Percentiles rank a stretch among this genome's conserved stretches.
phyloP scores from a whole-genome alignment of 1,140 invertebrate genomes.

The Sycobia sp. region DNA sequence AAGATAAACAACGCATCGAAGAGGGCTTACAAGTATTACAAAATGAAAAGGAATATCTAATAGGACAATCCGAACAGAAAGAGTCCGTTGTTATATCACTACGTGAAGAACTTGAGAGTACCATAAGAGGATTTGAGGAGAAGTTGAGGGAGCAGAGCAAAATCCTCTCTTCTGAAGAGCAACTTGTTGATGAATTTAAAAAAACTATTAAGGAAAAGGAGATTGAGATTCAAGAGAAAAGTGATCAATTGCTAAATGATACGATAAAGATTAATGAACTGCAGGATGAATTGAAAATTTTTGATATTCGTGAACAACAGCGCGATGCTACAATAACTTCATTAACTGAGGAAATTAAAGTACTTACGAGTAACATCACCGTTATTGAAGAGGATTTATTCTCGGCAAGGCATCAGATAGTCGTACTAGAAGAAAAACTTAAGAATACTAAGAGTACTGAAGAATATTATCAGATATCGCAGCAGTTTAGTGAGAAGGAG shows the following conservation, averaged over 20 bases:
- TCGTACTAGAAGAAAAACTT: conserved; percentile 37
- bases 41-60: conserved; percentile 36
- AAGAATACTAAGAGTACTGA: conserved; percentile 42
- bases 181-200: conserved; percentile 40
- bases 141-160: conserved; percentile 32
- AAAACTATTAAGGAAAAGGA: conserved; percentile 54
- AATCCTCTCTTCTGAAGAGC: conserved; percentile 34
- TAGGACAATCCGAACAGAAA: conserved; percentile 39
- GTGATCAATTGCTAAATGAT: conserved; percentile 40
- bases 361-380: conserved; percentile 30
- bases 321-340: conserved; percentile 35
- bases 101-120: conserved; percentile 53
- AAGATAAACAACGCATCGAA: conserved; percentile 43
- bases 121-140: conserved; percentile 42
- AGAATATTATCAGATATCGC: conserved; percentile 56
- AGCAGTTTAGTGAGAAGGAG: conserved; percentile 50
- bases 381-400: conserved; percentile 38
- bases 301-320: conserved; percentile 35
- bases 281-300: conserved; percentile 43
- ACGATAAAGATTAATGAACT: conserved; percentile 45
- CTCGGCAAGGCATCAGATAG: conserved; percentile 38
- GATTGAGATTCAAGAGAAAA: conserved; percentile 62
- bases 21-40: conserved; percentile 38
- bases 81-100: conserved; percentile 38
- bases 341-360: conserved; percentile 42